Evolutionary conservation across 2,113 vertebrate genomes (phyloP).

Genomic region (Sula dactylatra): DNA sequence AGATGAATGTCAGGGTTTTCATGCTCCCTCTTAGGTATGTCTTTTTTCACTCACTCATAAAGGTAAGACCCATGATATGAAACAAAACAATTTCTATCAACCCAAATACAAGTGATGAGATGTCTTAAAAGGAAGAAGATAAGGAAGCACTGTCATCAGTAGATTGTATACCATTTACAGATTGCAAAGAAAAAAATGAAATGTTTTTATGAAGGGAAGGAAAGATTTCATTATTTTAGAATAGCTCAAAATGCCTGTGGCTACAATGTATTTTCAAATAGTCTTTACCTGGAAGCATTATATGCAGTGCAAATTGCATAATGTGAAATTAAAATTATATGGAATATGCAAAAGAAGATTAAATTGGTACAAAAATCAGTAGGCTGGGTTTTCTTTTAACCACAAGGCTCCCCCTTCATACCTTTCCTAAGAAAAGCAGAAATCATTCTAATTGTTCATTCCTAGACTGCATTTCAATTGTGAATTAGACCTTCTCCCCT

Average conservation of each 20-base stretch:
- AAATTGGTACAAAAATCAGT: neutral
- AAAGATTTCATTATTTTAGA: neutral
- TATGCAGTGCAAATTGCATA: neutral
- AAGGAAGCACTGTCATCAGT: neutral
- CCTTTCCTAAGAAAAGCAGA: neutral
- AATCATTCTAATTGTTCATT: neutral
- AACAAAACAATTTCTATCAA: neutral
- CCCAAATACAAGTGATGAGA: neutral
- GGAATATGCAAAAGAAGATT: neutral
- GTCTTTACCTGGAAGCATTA: neutral
- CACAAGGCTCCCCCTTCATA: neutral
- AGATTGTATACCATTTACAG: neutral
- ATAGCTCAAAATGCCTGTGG: neutral
- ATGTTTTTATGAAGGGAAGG: neutral
- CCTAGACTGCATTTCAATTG: neutral
- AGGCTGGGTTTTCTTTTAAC: neutral
- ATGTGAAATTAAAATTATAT: neutral
- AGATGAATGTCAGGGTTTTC: neutral
- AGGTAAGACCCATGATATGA: neutral
- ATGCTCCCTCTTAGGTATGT: neutral
- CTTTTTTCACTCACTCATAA: neutral
- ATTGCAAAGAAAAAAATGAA: neutral
- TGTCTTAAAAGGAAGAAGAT: neutral
- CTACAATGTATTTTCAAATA: neutral
- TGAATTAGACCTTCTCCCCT: neutral